Evolutionary conservation across 1,140 invertebrate species (phyloP), one percentile per base, ranked within the genome.

Genomic region (Drosophila pallidifrons): DNA sequence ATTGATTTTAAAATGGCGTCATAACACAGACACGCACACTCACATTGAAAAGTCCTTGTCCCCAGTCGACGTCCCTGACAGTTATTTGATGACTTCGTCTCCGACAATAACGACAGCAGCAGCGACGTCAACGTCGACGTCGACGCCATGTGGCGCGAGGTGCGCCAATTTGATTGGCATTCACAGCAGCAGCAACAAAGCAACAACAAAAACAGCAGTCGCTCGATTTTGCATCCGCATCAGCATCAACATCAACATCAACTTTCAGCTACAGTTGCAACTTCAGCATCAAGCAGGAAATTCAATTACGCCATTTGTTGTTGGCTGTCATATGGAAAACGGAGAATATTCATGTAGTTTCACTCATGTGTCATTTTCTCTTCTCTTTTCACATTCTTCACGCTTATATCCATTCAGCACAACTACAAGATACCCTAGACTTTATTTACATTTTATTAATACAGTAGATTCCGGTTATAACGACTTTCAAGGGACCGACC

Each of bases 121-220:
- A 30, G 57, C 25, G 58, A 46, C 58, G 30, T 15, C 25, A 35
- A 28, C 52, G 52, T 2, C 32, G 55, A 58, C 51, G 72, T 11
- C 60, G 77, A 73, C 70, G 49, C 55, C 81, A 67, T 76, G 77
- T 32, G 73, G 71, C 54, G 82, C 55, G 79, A 87, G 75, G 75
- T 86, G 82, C 75, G 79, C 82, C 85, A 87, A 88, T 88, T 87
- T 87, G 82, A 87, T 87, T 87, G 82, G 82, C 83, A 86, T 85
- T 85, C 66, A 66, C 59, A 75, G 64, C 52, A 64, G 38, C 35
- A 38, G 8, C 32, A 35, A 35, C 32, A 35, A 35, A 35, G 32
- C 35, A 38, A 38, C 35, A 38, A 38, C 72, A 61, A 13, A 43
- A 61, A 16, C 80, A 79, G 41, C 46, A 43, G 66, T 59, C 25